phyloP scores from a whole-genome alignment of 2,797 vertebrate genomes.

The Mormyrops boulengeri region DNA sequence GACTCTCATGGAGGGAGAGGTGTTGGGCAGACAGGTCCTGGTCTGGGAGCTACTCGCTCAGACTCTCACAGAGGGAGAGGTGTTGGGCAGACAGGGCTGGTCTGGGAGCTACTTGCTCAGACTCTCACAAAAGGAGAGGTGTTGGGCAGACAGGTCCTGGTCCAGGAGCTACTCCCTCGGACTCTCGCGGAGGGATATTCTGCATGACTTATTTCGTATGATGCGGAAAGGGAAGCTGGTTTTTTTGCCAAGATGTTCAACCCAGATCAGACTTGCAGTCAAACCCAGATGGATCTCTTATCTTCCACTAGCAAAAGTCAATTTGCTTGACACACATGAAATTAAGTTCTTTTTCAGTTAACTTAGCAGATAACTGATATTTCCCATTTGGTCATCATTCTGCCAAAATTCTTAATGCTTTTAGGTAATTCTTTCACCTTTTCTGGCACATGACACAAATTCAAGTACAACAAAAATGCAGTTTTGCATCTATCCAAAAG shows the following conservation, averaged over 20 bases:
- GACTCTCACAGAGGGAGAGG: too few species aligned
- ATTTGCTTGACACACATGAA: background rate
- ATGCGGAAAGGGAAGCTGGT: background rate
- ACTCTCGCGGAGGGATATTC: background rate
- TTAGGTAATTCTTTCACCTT: background rate
- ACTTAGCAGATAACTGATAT: background rate
- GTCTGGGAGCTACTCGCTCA: too few species aligned
- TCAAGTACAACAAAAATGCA: background rate
- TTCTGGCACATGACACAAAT: background rate
- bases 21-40: too few species aligned
- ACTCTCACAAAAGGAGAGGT: too few species aligned
- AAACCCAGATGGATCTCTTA: background rate
- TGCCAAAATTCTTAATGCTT: background rate
- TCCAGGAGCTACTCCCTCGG: too few species aligned
- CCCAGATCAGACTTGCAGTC: background rate
- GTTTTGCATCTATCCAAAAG: background rate
- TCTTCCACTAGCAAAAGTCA: background rate
- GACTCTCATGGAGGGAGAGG: too few species aligned
- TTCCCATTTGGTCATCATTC: background rate
- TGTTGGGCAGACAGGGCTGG: too few species aligned
- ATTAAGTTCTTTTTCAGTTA: background rate
- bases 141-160: too few species aligned
- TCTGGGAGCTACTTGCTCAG: too few species aligned
- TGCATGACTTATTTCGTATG: background rate
- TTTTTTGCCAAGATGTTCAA: background rate